Percentiles rank a stretch among this genome's conserved stretches.
These are phyloP conservation scores for Chalcis sispes DNA, from an alignment of 2,888 invertebrate species.

Conservation along the genomic window DNA sequence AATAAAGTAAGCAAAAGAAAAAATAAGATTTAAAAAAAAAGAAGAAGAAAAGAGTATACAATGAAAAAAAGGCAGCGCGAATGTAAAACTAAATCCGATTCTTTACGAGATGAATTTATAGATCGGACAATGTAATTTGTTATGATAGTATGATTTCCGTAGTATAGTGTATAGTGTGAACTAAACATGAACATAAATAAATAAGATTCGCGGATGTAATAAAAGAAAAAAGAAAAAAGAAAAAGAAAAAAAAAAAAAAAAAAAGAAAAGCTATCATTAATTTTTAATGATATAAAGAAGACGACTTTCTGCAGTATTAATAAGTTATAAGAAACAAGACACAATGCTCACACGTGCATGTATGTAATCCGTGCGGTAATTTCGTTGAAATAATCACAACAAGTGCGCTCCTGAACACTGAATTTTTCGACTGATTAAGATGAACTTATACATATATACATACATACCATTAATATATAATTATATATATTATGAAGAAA, in stretches of 20 bases:
- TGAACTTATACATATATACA: too few species aligned
- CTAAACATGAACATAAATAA: too few species aligned
- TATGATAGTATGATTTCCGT: constrained; percentile 53
- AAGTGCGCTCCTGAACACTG: constrained; percentile 10
- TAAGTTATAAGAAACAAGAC: constrained; percentile 67
- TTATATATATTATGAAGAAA: background rate
- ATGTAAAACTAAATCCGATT: constrained; percentile 48
- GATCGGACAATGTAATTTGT: constrained; percentile 48
- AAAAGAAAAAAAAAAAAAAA: constrained; percentile 16
- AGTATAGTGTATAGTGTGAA: constrained; percentile 55
- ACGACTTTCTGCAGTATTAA: constrained; percentile 74
- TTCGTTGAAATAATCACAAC: background rate
- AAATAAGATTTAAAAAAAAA: background rate
- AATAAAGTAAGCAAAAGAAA: background rate
- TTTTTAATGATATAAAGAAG: constrained; percentile 58
- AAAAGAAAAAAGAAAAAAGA: too few species aligned
- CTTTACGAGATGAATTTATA: constrained; percentile 11
- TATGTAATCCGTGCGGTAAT: background rate
- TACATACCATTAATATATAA: too few species aligned
- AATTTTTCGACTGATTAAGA: constrained; percentile 22
- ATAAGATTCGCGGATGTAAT: too few species aligned
- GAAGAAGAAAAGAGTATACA: constrained; percentile 1
- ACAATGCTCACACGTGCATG: constrained; percentile 35
- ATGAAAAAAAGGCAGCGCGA: too few species aligned
- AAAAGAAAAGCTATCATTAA: constrained; percentile 60